Evolutionary conservation across 1,140 invertebrate species (phyloP), one percentile per base, ranked within the genome.

Genomic region (Triops cancriformis): DNA sequence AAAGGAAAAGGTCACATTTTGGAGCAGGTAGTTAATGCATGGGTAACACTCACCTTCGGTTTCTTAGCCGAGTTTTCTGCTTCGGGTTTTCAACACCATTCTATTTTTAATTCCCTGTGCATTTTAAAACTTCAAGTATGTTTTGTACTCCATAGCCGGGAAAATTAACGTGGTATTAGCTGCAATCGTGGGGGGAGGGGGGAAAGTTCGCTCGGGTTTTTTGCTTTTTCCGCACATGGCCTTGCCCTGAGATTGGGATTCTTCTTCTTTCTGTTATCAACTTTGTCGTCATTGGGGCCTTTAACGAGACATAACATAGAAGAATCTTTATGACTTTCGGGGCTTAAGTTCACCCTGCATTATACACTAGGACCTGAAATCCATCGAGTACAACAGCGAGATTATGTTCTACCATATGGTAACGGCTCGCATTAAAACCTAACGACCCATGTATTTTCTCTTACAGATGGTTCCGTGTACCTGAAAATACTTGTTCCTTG

Each of bases 401-500:
- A 73, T 79, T 28, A 9, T 23, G 72, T 78, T n/a, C 28, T 11
- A 26, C 28, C 23, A 74, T n/a, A 41, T 78, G 72, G 73, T 27
- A 45, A 43, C 42, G 31, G 28, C 45, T 78, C 42, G n/a, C 26
- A 72, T 72, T 26, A 41, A 31, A 76, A 73, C 76, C 18, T 42
- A 73, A 64, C 14, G 7, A n/a, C 18, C 75, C n/a, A 23, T 75
- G 18, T 72, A 28, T 79, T 80, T 80, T 73, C 79, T 80, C 18
- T 85, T 85, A 45, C 82, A 90, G 88, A 88, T 81, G 89, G 87
- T 85, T 91, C 91, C 81, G 94, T 92, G 88, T 92, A 96, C 85
- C 94, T 98, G 86, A 98, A 98, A 88, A 94, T 97, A 80, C 88
- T 98, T 85, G 94, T 98, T 82, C 96, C 96, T 73, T 94, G 94